Base-by-base conservation (phyloP, 2,888 invertebrate genomes). In the Erebia palarica region DNA sequence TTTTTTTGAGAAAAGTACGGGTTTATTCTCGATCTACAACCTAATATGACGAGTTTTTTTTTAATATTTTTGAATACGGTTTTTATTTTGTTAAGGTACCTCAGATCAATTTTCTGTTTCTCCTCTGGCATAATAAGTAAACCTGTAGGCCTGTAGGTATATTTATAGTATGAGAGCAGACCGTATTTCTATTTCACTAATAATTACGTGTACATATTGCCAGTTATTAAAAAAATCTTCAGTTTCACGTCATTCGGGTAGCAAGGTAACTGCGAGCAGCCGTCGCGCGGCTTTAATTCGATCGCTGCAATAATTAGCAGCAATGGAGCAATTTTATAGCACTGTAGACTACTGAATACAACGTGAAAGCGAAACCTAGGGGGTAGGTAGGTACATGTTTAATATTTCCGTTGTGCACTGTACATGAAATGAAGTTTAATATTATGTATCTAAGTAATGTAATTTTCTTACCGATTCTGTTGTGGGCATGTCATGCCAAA, bases 301-400 rank as follows among this genome's bases (percentile, higher is more conserved):
- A 84, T 86, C 76, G 76, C 74, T 75, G 68, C 72, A 73, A 77
- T 82, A 84, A 83, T 83, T 82, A 80, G 75, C 74, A 71, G 77
- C 76, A 75, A 79, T 75, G 75, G 76, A 77, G 76, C 79, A 79
- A 76, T 80, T 79, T 83, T 81, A 78, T 74, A 70, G 70, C 59
- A 66, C 7, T 36, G 36, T 7, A 36, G 36, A 66, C 69, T 61
- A 65, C 69, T 69, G 66, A 57, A 66, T 66, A 13, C 7, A 16
- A 59, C 13, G 58, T 16, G 16, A 16, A n/a, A 42, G 1, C 47
- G 18, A 47, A 47, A 61, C 60, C 8, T 53, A 9, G 53, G 53
- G n/a, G 36, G 27, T 44, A 44, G n/a, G n/a, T 21, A 61, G 42
- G 36, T 36, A 36, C 36, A 7, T 3, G 27, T 3, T 27, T 16